Evolutionary conservation across 37 sponge, comb jelly and placozoan species (phyloP).

Genomic region (Bolinopsis microptera): DNA sequence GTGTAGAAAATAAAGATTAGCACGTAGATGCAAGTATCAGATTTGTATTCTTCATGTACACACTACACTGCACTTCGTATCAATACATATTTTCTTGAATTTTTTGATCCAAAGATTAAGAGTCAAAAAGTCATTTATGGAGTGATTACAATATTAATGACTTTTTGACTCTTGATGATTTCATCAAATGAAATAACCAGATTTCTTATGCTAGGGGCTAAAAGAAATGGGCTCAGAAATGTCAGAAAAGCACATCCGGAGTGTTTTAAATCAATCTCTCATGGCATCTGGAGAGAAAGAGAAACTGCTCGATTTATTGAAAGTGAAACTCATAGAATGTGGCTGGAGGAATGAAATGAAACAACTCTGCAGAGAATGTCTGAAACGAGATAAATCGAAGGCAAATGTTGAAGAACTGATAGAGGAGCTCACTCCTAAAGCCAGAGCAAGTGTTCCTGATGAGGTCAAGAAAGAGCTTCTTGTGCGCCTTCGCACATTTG

Average conservation of each 20-base stretch:
- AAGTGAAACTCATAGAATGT: constrained; percentile 50
- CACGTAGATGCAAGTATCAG: too few relatives aligned
- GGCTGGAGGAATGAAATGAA: constrained; percentile 66
- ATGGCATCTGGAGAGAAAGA: constrained; percentile 57
- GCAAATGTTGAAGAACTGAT: constrained; percentile 64
- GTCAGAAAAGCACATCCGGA: constrained; percentile 52
- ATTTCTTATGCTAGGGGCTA: too few relatives aligned
- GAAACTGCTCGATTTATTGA: constrained; percentile 30
- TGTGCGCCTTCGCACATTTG: constrained; percentile 28
- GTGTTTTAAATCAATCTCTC: constrained; percentile 25
- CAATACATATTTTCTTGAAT: too few relatives aligned
- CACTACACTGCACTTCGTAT: too few relatives aligned
- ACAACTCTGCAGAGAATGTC: constrained; percentile 32
- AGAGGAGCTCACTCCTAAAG: constrained; percentile 51
- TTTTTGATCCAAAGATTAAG: too few relatives aligned
- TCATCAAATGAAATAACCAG: too few relatives aligned
- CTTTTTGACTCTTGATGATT: too few relatives aligned
- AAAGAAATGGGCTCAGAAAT: background rate
- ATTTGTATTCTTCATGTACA: too few relatives aligned
- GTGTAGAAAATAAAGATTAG: too few relatives aligned
- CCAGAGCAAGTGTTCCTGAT: constrained; percentile 58
- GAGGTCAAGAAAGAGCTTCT: constrained; percentile 48
- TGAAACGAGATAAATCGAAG: constrained; percentile 8
- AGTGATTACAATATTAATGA: too few relatives aligned
- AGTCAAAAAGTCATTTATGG: too few relatives aligned